phyloP scores from a whole-genome alignment of 2,888 invertebrate genomes.

The Molanna angustata region DNA sequence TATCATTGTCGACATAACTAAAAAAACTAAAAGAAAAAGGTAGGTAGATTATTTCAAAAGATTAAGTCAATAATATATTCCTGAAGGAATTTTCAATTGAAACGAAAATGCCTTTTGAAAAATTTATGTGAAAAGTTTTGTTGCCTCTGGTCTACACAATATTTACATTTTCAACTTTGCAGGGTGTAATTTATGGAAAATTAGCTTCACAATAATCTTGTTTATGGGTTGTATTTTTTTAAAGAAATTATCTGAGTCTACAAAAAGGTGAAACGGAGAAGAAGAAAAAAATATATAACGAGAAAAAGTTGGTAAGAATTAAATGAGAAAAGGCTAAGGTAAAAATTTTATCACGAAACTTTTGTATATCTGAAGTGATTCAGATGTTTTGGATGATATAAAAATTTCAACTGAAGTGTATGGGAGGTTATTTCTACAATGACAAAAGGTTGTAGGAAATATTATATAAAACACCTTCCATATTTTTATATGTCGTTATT shows the following conservation, averaged over 20 bases:
- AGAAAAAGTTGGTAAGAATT: not conserved
- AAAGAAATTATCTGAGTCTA: not conserved
- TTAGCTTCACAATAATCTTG: conserved; percentile 9
- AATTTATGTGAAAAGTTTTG: not conserved
- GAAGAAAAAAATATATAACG: not conserved
- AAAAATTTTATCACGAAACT: not conserved
- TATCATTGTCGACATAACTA: not conserved
- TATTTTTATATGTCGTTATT: too few species aligned
- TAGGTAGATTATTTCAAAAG: conserved; percentile 3
- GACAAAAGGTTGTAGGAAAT: not conserved
- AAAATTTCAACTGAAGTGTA: too few species aligned
- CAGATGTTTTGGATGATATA: too few species aligned
- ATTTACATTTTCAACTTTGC: too few species aligned
- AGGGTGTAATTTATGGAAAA: conserved; percentile 5
- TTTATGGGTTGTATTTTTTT: not conserved
- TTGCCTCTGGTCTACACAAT: not conserved
- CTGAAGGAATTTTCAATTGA: too few species aligned
- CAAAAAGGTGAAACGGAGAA: not conserved
- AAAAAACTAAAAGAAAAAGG: not conserved
- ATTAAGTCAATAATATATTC: not conserved
- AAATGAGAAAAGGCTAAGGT: not conserved
- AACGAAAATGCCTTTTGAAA: conserved; percentile 4
- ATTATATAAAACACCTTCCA: not conserved
- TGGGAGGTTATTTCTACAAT: not conserved
- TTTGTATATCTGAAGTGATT: not conserved